Base-by-base conservation (phyloP, 2,888 invertebrate genomes). In the Cheilosia scutellata region DNA sequence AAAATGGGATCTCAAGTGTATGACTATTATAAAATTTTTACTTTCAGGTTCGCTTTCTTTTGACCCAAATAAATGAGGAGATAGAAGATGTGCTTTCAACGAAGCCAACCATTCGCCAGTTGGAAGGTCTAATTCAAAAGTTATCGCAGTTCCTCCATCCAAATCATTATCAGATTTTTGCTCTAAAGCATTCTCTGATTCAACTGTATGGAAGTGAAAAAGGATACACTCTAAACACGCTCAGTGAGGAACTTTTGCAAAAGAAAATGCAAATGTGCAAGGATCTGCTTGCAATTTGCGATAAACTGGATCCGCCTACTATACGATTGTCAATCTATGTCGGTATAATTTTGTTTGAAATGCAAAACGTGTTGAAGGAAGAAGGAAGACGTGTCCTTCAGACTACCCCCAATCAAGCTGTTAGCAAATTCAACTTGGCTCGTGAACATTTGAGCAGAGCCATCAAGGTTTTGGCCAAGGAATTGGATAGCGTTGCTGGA, bases 151-250 rank as follows among this genome's bases (percentile, higher is more conserved):
- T 97, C 88, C 93, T 97, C 74, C 97, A 97, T 92, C 95, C 96
- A 0, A 95, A 96, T 90, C 97, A 97, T 92, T 97, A 96, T 90
- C 96, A 97, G 88, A 93, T 96, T 87, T 96, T 96, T 89, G 95
- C 96, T 0, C 94, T 97, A 7, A 96, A 96, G 89, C 97, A 97
- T 92, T 96, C 96, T 0, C 92, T 97, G 37, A 93, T 97, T 66
- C 97, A 97, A 90, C 91, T 97, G 63, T 96, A 96, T 90, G 96
- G 96, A 6, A 94, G 95, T 87, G 95, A 96, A 84, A 92, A 93
- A 51, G 95, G 94, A 29, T 95, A 95, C 87, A 91, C 93, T 68
- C 91, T 93, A 31, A 90, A 92, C 58, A 92, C 94, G 62, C 93
- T 95, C 47, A 93, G 94, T 2, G 94, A 94, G 66, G 94, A 95